Evolutionary conservation across 2,797 vertebrate species (phyloP), one percentile per base, ranked within the genome.

Genomic region (Epinephelus malabaricus): DNA sequence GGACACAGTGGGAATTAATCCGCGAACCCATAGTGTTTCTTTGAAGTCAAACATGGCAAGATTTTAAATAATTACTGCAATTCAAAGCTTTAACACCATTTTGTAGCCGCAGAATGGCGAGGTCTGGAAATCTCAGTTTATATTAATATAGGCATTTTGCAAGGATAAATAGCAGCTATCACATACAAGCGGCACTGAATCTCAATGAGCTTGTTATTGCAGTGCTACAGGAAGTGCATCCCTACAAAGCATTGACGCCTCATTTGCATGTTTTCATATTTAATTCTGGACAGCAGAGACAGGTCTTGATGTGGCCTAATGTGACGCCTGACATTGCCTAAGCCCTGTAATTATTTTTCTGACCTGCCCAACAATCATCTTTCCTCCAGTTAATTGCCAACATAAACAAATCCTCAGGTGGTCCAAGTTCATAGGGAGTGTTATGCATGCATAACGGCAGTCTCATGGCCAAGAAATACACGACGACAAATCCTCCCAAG

Each of bases 231-330:
- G 92, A 95, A 90, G 90, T 87, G 78, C 88, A 88, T 85, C 82
- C 80, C 71, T 69, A 67, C 81, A 62, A 87, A 76, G 79, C 72
- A 69, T 46, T 62, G 45, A 81, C 73, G 83, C 79, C 90, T 94
- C 89, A 95, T 95, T 95, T 95, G 94, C 94, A 95, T 95, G 82
- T 92, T 92, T 95, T 91, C 87, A 91, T 92, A 92, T 93, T 93
- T 93, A 94, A 94, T 94, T 94, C 90, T 83, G 89, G 92, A 86
- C 90, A 84, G 86, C 78, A 81, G 79, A 94, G 93, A 92, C 93
- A 84, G 90, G 86, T 91, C 90, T 93, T 95, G 92, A 95, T 94
- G 90, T 87, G 93, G 91, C 93, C 92, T 95, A 94, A 95, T 94
- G 86, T 91, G 88, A 88, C 59, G 86, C 74, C 93, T 94, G 95